Evolutionary conservation across 1,140 invertebrate species (phyloP).

Genomic region (Drepana arcuata): DNA sequence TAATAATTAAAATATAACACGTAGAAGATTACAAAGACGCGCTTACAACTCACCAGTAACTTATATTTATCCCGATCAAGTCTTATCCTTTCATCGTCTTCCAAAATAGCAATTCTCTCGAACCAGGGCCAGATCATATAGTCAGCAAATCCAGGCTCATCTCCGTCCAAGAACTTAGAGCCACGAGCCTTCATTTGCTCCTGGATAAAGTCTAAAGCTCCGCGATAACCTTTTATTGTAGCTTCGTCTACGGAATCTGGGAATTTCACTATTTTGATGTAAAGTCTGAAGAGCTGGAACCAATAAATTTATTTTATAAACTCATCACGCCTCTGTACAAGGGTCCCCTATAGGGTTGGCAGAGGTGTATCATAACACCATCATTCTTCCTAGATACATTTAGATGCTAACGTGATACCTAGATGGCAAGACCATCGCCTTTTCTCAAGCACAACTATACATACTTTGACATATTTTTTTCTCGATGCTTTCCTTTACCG

Average conservation of each 20-base stretch:
- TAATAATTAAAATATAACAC: too few relatives aligned
- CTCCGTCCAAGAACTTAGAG: slow-evolving; percentile 79
- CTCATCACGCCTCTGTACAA: too few relatives aligned
- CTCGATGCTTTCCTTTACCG: too few relatives aligned
- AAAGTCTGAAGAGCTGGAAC: slow-evolving; percentile 34
- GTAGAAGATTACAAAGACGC: too few relatives aligned
- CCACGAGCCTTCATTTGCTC: slow-evolving; percentile 71
- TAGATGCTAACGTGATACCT: too few relatives aligned
- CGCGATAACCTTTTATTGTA: slow-evolving; percentile 21
- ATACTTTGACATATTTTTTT: too few relatives aligned
- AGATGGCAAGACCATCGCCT: too few relatives aligned
- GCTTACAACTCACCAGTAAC: slow-evolving; percentile 33
- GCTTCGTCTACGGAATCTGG: slow-evolving; percentile 34
- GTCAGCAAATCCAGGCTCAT: slow-evolving; percentile 85
- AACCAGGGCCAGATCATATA: slow-evolving; percentile 94
- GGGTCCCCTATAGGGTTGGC: too few relatives aligned
- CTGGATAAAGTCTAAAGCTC: slow-evolving; percentile 32
- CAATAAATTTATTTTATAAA: slow-evolving; percentile 2
- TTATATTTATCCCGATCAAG: slow-evolving; percentile 31
- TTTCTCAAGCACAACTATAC: too few relatives aligned
- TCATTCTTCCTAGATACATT: too few relatives aligned
- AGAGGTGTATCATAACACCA: too few relatives aligned
- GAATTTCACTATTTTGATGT: slow-evolving; percentile 27
- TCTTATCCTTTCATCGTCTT: slow-evolving; percentile 15
- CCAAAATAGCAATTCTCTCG: slow-evolving; percentile 75